phyloP scores from a whole-genome alignment of 1,140 invertebrate species.

The Mactra quadrangularis region DNA sequence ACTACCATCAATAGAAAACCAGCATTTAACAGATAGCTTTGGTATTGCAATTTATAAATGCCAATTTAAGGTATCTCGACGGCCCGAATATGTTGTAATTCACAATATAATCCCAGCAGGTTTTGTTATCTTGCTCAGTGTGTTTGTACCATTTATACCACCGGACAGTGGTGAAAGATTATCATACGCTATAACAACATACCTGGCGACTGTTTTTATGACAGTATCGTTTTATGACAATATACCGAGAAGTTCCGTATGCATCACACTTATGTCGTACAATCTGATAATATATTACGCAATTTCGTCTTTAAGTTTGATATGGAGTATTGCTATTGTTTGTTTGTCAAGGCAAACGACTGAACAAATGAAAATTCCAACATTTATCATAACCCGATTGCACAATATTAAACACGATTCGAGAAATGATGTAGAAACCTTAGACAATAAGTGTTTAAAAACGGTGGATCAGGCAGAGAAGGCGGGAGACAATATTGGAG shows the following conservation, averaged over 20 bases:
- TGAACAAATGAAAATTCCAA: background rate
- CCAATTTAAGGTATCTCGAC: background rate
- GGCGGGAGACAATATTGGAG: no score
- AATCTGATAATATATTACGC: background rate
- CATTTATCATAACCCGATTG: background rate
- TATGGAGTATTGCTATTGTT: constrained; percentile 3
- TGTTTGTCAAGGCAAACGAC: background rate
- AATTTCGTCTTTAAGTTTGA: background rate
- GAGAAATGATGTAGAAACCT: no score
- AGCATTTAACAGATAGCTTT: background rate
- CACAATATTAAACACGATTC: background rate
- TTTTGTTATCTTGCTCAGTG: background rate
- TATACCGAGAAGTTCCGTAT: constrained; percentile 3
- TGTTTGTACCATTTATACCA: background rate
- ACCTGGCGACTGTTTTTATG: background rate
- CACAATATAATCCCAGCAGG: background rate
- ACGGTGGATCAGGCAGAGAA: no score
- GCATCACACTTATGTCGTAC: background rate
- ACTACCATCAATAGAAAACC: background rate
- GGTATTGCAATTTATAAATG: background rate
- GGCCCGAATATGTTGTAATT: background rate
- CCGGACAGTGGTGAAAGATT: background rate
- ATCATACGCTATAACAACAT: constrained; percentile 3
- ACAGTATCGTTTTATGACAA: background rate
- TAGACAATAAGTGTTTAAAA: no score